Conservation (phyloP, 2,888 invertebrate genomes). For the Eristalinus aeneus region DNA sequence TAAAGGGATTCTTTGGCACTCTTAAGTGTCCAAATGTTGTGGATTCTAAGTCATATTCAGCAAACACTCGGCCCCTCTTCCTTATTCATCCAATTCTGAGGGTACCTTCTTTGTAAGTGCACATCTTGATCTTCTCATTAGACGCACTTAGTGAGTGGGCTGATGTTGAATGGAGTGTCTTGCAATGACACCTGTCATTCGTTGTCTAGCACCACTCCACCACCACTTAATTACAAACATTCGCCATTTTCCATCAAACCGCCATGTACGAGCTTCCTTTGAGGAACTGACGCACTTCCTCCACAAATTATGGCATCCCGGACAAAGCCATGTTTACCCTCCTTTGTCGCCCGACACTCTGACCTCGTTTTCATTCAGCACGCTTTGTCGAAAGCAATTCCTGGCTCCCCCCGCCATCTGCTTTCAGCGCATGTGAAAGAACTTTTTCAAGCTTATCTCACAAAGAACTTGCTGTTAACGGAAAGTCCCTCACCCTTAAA, state of each 20-base stretch:
- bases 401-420: background rate
- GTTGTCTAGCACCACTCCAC: background rate
- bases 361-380: slow-evolving; percentile 45
- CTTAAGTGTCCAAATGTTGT: no score
- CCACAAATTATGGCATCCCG: slow-evolving; percentile 41
- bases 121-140: background rate
- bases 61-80: background rate
- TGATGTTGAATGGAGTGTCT: background rate
- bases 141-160: background rate
- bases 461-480: slow-evolving; percentile 45
- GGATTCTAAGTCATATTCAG: no score
- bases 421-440: background rate
- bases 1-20: no score
- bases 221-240: background rate
- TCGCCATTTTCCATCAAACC: background rate
- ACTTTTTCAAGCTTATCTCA: slow-evolving; percentile 25
- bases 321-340: slow-evolving; percentile 45
- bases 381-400: slow-evolving; percentile 27
- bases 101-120: background rate
- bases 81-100: background rate
- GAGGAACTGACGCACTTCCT: slow-evolving; percentile 48
- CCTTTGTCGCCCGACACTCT: slow-evolving; percentile 31
- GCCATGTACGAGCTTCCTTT: slow-evolving; percentile 4
- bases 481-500: slow-evolving; percentile 47
- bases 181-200: slow-evolving; percentile 12